Base-by-base conservation (phyloP, 2,888 invertebrate genomes). In the Mesochorus sp. region DNA sequence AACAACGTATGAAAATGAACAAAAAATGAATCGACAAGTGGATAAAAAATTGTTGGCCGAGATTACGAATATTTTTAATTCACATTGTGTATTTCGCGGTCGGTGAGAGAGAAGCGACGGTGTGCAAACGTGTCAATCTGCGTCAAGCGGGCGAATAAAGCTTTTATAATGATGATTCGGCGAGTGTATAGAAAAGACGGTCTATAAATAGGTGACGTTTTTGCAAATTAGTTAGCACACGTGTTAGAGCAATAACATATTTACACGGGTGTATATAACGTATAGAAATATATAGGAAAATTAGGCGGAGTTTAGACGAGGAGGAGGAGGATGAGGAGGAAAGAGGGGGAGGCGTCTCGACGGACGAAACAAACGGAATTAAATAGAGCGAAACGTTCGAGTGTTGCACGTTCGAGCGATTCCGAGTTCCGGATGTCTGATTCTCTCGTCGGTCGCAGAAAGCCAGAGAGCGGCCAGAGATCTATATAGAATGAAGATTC, bases 341-440 rank as follows among this genome's bases (percentile, higher is more conserved):
- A n/a, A n/a, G n/a, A n/a, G n/a, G n/a, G n/a, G 44, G 53, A 47
- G 34, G 31, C 66, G 64, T 28, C 28, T 74, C 51, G 64, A 39
- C 44, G 49, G 28, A 61, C 59, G 70, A 75, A 74, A 78, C 78
- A 78, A 78, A 78, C 70, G 74, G 53, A 78, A 78, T 78, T 53
- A 78, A 78, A 78, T 78, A 78, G 78, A 78, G 74, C 78, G 70
- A 66, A 66, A 74, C 74, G 66, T 61, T 57, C 12, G 70, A 66
- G 62, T 70, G 70, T 78, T 78, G 74, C 74, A 78, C 78, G 78
- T 78, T 78, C 70, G 74, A 78, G 66, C 78, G 70, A 78, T 78
- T 61, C 70, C 78, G 19, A 78, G 78, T 78, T 78, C 78, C 78
- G 78, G 78, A 78, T 73, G 78, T 78, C 70, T 78, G 78, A 78